Conservation (phyloP, 2,888 invertebrate genomes). For the Suillia variegata region DNA sequence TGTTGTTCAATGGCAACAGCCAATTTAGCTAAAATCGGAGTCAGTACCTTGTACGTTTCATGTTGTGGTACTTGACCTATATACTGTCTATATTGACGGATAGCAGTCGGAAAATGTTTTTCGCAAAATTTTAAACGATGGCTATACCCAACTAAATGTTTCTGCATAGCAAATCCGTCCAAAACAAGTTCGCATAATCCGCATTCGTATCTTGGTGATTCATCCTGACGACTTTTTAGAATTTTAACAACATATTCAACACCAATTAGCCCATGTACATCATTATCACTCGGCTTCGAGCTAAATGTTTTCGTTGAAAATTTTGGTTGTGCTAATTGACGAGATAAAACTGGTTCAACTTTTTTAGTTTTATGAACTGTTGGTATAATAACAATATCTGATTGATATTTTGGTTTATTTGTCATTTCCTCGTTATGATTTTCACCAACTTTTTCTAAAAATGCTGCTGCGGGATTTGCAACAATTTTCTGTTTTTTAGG, state of each 20-base stretch:
- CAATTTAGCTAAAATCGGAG: constrained; percentile 63
- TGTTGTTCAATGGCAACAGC: constrained; percentile 76
- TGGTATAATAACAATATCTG: constrained; percentile 36
- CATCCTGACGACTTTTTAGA: constrained; percentile 67
- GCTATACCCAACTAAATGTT: constrained; percentile 77
- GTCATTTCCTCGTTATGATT: constrained; percentile 1
- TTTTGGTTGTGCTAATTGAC: constrained; percentile 15
- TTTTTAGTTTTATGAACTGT: constrained; percentile 28
- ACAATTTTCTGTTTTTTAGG: constrained; percentile 24
- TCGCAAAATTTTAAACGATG: constrained; percentile 76
- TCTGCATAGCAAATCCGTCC: constrained; percentile 76
- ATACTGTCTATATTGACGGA: constrained; percentile 68
- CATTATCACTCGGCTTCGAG: constrained; percentile 26
- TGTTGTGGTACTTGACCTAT: constrained; percentile 63
- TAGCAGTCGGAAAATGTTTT: constrained; percentile 65
- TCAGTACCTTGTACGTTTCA: constrained; percentile 53
- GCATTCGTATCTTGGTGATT: constrained; percentile 75
- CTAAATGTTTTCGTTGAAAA: constrained; percentile 37
- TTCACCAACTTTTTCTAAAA: constrained; percentile 1
- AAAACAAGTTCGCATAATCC: constrained; percentile 78
- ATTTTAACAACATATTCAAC: constrained; percentile 81
- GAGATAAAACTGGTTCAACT: neutral
- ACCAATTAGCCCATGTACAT: constrained; percentile 64
- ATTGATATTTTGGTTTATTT: constrained; percentile 31
- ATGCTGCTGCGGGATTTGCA: constrained; percentile 24